Evolutionary conservation across 2,888 invertebrate species (phyloP).

Genomic region (Stenichneumon culpator): DNA sequence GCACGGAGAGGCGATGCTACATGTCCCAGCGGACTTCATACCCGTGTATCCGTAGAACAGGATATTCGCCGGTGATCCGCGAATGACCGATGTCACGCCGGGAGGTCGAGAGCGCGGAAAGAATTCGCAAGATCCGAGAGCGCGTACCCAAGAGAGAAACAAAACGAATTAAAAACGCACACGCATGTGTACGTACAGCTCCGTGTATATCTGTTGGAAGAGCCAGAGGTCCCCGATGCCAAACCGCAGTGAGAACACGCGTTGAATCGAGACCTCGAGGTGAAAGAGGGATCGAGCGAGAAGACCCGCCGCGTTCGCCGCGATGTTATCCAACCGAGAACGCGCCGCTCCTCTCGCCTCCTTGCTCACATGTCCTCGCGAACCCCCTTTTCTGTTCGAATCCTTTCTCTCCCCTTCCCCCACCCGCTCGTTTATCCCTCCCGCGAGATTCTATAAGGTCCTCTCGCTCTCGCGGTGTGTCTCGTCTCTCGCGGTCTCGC

Average conservation of each 20-base stretch:
- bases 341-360: slow-evolving; percentile 71
- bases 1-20: background rate
- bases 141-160: slow-evolving; percentile 14
- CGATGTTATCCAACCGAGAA: slow-evolving; percentile 75
- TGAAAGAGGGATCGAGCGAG: slow-evolving; percentile 60
- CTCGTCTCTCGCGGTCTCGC: slow-evolving; percentile 62
- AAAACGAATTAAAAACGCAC: slow-evolving; percentile 47
- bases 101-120: slow-evolving; percentile 32
- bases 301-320: slow-evolving; percentile 69
- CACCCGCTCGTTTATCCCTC: slow-evolving; percentile 74
- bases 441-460: slow-evolving; percentile 57
- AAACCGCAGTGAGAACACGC: slow-evolving; percentile 69
- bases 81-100: slow-evolving; percentile 29
- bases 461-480: slow-evolving; percentile 67
- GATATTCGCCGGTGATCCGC: slow-evolving; percentile 19
- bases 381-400: slow-evolving; percentile 21
- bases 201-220: slow-evolving; percentile 21
- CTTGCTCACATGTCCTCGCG: slow-evolving; percentile 65
- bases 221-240: slow-evolving; percentile 34
- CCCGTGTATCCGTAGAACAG: background rate
- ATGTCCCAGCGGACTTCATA: slow-evolving; percentile 21
- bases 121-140: slow-evolving; percentile 43
- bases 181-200: slow-evolving; percentile 19
- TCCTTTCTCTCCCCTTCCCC: slow-evolving; percentile 69
- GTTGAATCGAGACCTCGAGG: slow-evolving; percentile 63